Base-by-base conservation (phyloP, 2,113 vertebrate species). In the Ptychochromis oligacanthus region DNA sequence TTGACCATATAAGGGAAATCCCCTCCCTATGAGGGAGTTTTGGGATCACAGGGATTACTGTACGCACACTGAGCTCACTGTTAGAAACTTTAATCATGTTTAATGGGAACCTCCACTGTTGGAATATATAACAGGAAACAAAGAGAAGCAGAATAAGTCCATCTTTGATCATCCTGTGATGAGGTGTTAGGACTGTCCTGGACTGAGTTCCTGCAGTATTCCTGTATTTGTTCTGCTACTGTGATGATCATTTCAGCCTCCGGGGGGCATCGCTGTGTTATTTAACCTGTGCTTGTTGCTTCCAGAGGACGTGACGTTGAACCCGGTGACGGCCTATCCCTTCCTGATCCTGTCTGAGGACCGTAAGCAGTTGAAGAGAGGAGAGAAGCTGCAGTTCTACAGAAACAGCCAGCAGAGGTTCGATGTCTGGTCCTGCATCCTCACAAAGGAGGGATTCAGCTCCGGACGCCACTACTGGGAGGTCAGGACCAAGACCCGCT, bases 401-500 rank as follows among this genome's bases (percentile, higher is more conserved):
- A 86, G 95, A 4, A 96, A 89, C 92, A 95, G 87, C 81, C 38
- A 67, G 0, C 93, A 94, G 1, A 92, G 96, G 60, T 96, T 94
- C 0, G 95, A 96, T 9, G 95, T 96, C 4, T 96, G 95, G 94
- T 95, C 95, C 83, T 96, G 96, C 2, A 86, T 95, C 40, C 52
- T 87, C 4, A 91, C 90, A n/a, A 95, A 94, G 26, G 94, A 95
- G 46, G 93, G 91, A 1, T 96, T 87, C 77, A 34, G 24, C 60
- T 61, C 90, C 0, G 96, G 96, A 1, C 82, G 94, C 1, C 96
- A 96, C 70, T 96, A 96, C 94, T 96, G 96, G 96, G 96, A 96
- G 95, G 94, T 94, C 7, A 74, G 83, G 18, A 58, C 52, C 24
- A 11, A 43, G 1, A 9, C 57, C 18, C 0, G 10, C 31, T 18